Conservation (phyloP, 1,140 invertebrate species). For the Nylanderia fulva region DNA sequence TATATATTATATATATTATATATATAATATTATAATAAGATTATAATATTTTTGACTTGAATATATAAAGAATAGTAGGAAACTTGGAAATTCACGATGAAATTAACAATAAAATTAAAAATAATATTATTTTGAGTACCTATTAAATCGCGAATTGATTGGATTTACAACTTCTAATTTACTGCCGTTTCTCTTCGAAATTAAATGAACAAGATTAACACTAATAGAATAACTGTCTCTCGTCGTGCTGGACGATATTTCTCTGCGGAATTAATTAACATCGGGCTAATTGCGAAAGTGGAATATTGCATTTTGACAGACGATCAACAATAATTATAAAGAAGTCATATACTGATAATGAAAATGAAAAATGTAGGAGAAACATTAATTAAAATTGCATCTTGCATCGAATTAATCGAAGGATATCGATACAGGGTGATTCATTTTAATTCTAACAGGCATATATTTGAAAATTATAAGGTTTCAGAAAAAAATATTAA, state of each 20-base stretch:
- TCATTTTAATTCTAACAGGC: too few relatives aligned
- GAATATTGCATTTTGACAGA: background rate
- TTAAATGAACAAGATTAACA: slow-evolving; percentile 4
- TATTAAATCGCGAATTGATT: background rate
- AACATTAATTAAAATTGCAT: background rate
- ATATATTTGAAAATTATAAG: too few relatives aligned
- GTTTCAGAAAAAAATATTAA: too few relatives aligned
- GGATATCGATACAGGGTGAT: too few relatives aligned
- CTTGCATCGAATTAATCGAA: background rate
- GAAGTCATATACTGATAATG: background rate
- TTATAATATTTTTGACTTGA: too few relatives aligned
- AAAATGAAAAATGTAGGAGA: too few relatives aligned
- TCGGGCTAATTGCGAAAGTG: slow-evolving; percentile 4
- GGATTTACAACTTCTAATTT: background rate
- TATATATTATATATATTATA: too few relatives aligned
- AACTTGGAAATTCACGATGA: background rate
- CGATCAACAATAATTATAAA: background rate
- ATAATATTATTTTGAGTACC: background rate
- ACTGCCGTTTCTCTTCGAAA: background rate
- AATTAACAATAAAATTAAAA: background rate
- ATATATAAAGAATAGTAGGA: background rate
- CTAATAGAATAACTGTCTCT: background rate
- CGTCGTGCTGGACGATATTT: background rate
- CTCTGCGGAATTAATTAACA: slow-evolving; percentile 16
- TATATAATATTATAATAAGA: too few relatives aligned